Percentiles rank a stretch among this genome's conserved stretches.
Conservation (phyloP, 1,140 invertebrate species). For the Drosophila oshimai region DNA sequence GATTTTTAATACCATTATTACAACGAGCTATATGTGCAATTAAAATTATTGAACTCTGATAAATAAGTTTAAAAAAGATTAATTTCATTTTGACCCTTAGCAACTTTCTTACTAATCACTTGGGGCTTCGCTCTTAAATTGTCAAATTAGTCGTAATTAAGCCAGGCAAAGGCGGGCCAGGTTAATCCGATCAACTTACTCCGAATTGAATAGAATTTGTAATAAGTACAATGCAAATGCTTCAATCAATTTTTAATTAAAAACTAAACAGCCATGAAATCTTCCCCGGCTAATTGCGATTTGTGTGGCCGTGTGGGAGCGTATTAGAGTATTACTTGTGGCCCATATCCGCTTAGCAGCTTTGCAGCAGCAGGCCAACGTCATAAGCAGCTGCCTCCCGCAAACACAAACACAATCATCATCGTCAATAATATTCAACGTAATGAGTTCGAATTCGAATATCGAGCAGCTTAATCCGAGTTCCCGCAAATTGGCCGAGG, state of each 20-base stretch:
- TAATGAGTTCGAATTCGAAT: slow-evolving; percentile 69
- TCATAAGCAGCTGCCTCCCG: slow-evolving; percentile 52
- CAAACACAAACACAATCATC: slow-evolving; percentile 28
- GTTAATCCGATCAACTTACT: slow-evolving; percentile 47
- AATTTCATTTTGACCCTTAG: too few relatives aligned
- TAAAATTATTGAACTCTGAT: too few relatives aligned
- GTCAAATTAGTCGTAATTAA: slow-evolving; percentile 49
- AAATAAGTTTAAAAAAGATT: neutral
- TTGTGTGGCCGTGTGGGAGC: slow-evolving; percentile 4
- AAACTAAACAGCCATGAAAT: slow-evolving; percentile 50
- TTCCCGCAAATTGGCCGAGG: slow-evolving; percentile 54
- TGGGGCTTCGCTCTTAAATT: neutral
- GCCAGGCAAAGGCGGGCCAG: neutral
- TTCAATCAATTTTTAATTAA: slow-evolving; percentile 76
- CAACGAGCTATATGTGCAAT: neutral
- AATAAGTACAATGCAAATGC: slow-evolving; percentile 64
- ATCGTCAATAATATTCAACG: slow-evolving; percentile 58
- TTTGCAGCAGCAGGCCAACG: slow-evolving; percentile 37
- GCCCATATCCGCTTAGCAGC: slow-evolving; percentile 63
- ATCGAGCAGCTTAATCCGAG: slow-evolving; percentile 53
- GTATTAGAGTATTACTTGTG: slow-evolving; percentile 23
- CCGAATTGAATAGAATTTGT: slow-evolving; percentile 49
- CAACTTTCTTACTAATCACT: slow-evolving; percentile 3
- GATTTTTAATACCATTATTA: neutral
- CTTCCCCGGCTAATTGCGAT: slow-evolving; percentile 48